phyloP scores from a whole-genome alignment of 2,888 invertebrate genomes.

The Pecten maximus region DNA sequence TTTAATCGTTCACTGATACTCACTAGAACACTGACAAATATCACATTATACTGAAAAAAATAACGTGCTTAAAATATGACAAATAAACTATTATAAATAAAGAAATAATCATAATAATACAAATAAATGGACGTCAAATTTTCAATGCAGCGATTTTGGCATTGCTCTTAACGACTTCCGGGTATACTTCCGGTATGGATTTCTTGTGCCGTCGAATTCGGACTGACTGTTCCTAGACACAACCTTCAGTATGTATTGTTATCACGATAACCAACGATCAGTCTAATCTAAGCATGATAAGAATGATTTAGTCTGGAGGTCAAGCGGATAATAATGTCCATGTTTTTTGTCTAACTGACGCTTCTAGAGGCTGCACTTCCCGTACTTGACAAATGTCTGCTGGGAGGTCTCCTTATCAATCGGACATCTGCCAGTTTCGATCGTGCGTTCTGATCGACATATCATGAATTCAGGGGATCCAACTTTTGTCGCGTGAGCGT shows the following conservation, averaged over 20 bases:
- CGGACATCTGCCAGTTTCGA: conserved; percentile 21
- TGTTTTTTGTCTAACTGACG: background rate
- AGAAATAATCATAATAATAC: background rate
- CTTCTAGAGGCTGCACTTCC: background rate
- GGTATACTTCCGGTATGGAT: background rate
- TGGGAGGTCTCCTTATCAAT: background rate
- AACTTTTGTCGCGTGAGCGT: background rate
- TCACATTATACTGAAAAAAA: background rate
- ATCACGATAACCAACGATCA: background rate
- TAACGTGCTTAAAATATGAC: background rate
- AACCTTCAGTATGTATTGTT: background rate
- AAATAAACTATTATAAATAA: background rate
- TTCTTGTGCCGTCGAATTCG: background rate
- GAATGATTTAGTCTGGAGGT: background rate
- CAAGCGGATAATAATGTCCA: background rate
- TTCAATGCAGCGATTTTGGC: too few species aligned
- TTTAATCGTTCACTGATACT: too few species aligned
- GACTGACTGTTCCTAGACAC: background rate
- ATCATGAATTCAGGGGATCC: conserved; percentile 27
- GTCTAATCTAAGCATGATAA: background rate
- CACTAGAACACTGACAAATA: background rate
- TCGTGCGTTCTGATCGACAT: background rate
- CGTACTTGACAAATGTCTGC: background rate
- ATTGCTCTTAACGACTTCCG: background rate
- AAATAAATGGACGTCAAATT: too few species aligned